Base-by-base conservation (phyloP, 2,113 vertebrate species). In the Oplegnathus fasciatus region DNA sequence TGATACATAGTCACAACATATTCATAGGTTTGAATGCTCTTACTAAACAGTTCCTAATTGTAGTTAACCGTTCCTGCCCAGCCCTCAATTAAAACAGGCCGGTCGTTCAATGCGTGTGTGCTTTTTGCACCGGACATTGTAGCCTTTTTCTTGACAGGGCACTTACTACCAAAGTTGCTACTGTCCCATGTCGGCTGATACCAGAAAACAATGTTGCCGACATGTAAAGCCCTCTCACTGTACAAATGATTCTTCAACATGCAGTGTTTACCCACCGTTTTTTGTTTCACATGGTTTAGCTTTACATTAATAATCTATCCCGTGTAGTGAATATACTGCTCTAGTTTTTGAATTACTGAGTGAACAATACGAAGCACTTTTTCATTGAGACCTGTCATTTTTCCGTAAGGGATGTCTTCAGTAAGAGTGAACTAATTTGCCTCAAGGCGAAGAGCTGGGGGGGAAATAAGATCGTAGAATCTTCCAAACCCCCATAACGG, bases 361-460 rank as follows among this genome's bases (percentile, higher is more conserved):
- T 87, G 83, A 89, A 92, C 83, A 80, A 89, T 88, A 84, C 89
- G 70, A 93, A 91, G 93, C 92, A 93, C 93, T 94, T 94, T 92
- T 86, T 86, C 78, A 89, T 64, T n/a, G 46, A 87, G 86, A 89
- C 34, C 74, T 78, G 82, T 88, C 22, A 42, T 78, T 87, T 88
- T 88, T 67, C 79, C 77, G 75, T 84, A 83, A 93, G 88, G 64
- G 26, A 70, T 0, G 52, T 83, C 67, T 70, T 82, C 75, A 73
- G 55, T 75, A 60, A 48, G 80, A 74, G 71, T 77, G 50, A 83
- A 84, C 83, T 87, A 26, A 69, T 86, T 91, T 84, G 82, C 82
- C 85, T 80, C 44, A 24, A 86, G 72, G 75, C 72, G 79, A 85
- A 70, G 40, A 70, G 58, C 73, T 28, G 34, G 34, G 15, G 42